phyloP scores from a whole-genome alignment of 2,113 vertebrate genomes.

The Siniperca chuatsi region DNA sequence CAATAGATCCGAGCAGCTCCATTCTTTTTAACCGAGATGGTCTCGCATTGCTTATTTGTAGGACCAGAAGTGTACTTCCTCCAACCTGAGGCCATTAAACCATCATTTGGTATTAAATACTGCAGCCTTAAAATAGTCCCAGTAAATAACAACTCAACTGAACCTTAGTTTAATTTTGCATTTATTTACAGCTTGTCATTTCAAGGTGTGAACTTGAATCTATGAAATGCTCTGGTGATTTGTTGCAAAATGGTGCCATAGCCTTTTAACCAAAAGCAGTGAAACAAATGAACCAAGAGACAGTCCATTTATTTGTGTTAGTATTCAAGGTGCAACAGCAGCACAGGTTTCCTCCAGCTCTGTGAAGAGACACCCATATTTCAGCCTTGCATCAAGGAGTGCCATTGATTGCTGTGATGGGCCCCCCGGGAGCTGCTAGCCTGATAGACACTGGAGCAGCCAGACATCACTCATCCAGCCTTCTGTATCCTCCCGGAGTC shows the following conservation, averaged over 20 bases:
- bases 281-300: conserved; percentile 36
- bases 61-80: neutral
- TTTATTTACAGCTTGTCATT: conserved; percentile 12
- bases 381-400: conserved; percentile 53
- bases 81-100: conserved; percentile 21
- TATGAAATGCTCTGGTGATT: neutral
- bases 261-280: conserved; percentile 17
- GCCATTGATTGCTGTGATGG: conserved; percentile 58
- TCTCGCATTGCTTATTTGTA: neutral
- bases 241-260: neutral
- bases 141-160: neutral
- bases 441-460: conserved; percentile 54
- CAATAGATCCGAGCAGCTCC: neutral
- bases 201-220: neutral
- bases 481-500: conserved; percentile 42
- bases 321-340: conserved; percentile 59
- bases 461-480: conserved; percentile 47
- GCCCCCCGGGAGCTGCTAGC: conserved; percentile 42
- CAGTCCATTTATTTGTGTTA: conserved; percentile 47
- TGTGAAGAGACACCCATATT: conserved; percentile 49
- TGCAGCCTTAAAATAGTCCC: neutral
- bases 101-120: conserved; percentile 27
- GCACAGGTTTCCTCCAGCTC: conserved; percentile 31
- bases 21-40: conserved; percentile 13
- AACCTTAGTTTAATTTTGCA: neutral